phyloP scores from a whole-genome alignment of 2,888 invertebrate genomes.

The Xylocampa areola region DNA sequence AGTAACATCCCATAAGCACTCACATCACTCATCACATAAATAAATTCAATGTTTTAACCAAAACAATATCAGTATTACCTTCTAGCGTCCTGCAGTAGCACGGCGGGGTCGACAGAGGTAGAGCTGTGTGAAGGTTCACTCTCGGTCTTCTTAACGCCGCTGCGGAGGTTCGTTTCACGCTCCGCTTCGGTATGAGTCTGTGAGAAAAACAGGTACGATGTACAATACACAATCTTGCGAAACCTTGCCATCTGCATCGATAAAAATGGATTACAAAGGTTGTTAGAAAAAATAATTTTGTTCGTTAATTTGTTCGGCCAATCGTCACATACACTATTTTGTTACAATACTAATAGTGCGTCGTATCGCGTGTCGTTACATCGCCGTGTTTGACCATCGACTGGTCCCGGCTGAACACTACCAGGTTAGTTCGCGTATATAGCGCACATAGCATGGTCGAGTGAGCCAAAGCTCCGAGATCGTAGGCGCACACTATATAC shows the following conservation, averaged over 20 bases:
- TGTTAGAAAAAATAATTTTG: not conserved
- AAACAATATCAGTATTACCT: constrained; percentile 66
- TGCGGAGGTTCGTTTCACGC: constrained; percentile 65
- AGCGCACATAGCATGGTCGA: constrained; percentile 1
- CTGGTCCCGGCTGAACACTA: not conserved
- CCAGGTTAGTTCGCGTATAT: constrained; percentile 6
- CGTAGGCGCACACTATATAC: constrained; percentile 15
- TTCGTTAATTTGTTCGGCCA: not conserved
- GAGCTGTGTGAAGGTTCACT: constrained; percentile 89
- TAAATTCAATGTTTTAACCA: no score
- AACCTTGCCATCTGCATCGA: constrained; percentile 14
- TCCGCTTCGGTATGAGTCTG: constrained; percentile 68
- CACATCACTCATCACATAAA: no score
- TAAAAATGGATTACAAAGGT: not conserved
- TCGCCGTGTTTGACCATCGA: not conserved
- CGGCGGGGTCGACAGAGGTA: constrained; percentile 82
- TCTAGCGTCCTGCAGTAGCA: constrained; percentile 89
- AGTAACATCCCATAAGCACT: no score
- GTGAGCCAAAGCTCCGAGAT: constrained; percentile 17
- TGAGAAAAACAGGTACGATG: constrained; percentile 26
- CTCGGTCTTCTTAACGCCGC: constrained; percentile 86
- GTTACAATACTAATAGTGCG: no score
- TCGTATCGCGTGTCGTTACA: no score
- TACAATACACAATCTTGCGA: constrained; percentile 4
- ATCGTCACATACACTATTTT: no score